Conservation (phyloP, 2,888 invertebrate genomes). For the Leptodirus hochenwartii region DNA sequence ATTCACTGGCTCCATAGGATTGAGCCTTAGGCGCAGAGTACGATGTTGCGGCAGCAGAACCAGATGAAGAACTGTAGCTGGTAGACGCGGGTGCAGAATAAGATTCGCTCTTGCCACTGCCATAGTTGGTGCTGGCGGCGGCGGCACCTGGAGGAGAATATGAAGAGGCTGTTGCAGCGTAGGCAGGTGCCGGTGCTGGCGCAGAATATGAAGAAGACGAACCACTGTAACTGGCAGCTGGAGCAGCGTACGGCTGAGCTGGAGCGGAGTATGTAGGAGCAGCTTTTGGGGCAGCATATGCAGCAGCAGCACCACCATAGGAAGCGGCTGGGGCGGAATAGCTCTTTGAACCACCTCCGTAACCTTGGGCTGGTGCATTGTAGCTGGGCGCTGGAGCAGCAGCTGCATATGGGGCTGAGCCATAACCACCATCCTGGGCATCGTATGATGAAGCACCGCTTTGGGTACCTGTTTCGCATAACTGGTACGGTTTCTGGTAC, state of each 20-base stretch:
- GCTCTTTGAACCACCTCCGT: conserved; percentile 4
- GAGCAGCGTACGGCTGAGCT: too few species aligned
- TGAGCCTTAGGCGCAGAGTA: conserved; percentile 8
- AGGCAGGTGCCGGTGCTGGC: conserved; percentile 9
- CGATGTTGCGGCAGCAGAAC: conserved; percentile 9
- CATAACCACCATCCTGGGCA: neutral
- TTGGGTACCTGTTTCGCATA: conserved; percentile 20
- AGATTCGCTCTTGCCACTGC: conserved; percentile 5
- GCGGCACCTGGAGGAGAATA: too few species aligned
- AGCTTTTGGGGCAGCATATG: conserved; percentile 12
- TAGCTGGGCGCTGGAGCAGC: conserved; percentile 9
- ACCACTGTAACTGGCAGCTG: conserved; percentile 4
- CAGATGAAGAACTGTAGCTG: conserved; percentile 5
- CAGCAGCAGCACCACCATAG: conserved; percentile 9
- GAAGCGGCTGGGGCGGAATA: conserved; percentile 12
- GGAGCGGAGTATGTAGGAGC: conserved; percentile 10
- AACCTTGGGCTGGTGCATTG: conserved; percentile 10
- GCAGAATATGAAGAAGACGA: conserved; percentile 7
- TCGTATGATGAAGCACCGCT: conserved; percentile 3
- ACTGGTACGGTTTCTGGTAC: conserved; percentile 24
- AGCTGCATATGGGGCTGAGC: conserved; percentile 1
- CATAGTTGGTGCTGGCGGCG: conserved; percentile 6
- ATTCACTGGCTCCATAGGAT: too few species aligned
- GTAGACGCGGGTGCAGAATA: conserved; percentile 1
- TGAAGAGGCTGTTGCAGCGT: conserved; percentile 6